Evolutionary conservation across 2,888 invertebrate species (phyloP), one percentile per base, ranked within the genome.

Genomic region (Latheticus oryzae): DNA sequence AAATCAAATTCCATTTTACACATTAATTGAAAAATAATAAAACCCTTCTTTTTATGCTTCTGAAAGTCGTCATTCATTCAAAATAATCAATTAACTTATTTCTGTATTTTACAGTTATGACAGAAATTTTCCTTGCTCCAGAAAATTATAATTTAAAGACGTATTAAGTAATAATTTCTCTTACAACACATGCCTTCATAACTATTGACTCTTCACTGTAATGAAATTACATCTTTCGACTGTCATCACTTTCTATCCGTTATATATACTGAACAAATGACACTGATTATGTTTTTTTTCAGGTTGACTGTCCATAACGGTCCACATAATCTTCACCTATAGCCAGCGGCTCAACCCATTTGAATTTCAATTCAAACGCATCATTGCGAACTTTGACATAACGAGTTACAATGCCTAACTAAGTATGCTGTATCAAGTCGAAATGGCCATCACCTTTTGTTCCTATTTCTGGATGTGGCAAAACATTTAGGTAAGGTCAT

Each of bases 301-400:
- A 59, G 59, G 59, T 59, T 35, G 56, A 35, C 40, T 40, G 37
- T 21, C 33, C 48, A 42, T 56, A 54, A 55, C 59, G 54, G 58
- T 35, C 37, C 26, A 33, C 48, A 48, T 28, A 37, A 47, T 61
- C 62, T 56, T 64, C 65, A 66, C 64, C 65, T 64, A 68, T 51
- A 65, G 63, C 66, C 65, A 13, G 43, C 47, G 61, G 64, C 58
- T 16, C 8, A 37, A 21, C 48, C 5, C 21, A 5, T n/a, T n/a
- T n/a, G n/a, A n/a, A 5, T 7, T 17, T 28, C 37, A 48, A 7
- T 30, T 12, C 12, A 9, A 23, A 23, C 37, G 13, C 24, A 30
- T 24, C 52, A 15, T 16, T 7, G 26, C n/a, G 45, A 54, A 26
- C 54, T 54, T 45, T 38, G 38, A 38, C 13, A 38, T 19, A 15